A percentile compares a stretch with the other conserved stretches of the same genome.
Evolutionary conservation across 2,888 invertebrate species (phyloP).

Genomic region (Bembecia ichneumoniformis): DNA sequence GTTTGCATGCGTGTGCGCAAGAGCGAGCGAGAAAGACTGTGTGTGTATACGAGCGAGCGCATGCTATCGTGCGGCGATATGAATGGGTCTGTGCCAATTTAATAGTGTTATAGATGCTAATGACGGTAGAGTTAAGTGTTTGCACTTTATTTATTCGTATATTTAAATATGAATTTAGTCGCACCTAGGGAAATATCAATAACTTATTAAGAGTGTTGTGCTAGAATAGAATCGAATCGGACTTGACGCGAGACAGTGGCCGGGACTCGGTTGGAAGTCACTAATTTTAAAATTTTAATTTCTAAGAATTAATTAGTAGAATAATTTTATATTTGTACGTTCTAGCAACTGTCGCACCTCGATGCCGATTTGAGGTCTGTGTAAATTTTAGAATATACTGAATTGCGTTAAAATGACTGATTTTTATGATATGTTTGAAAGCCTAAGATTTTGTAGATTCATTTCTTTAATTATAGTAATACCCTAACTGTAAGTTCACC

Average conservation of each 20-base stretch:
- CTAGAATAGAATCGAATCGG: constrained; percentile 64
- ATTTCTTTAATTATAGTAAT: constrained; percentile 54
- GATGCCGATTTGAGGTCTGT: constrained; percentile 64
- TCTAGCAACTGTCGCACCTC: constrained; percentile 58
- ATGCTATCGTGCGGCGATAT: constrained; percentile 13
- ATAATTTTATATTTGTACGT: constrained; percentile 47
- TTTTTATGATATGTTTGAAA: constrained; percentile 69
- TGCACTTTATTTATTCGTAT: constrained; percentile 74
- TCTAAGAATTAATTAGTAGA: constrained; percentile 66
- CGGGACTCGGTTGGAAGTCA: constrained; percentile 61
- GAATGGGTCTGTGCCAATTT: constrained; percentile 71
- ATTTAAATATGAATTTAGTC: constrained; percentile 70
- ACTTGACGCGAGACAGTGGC: constrained; percentile 60
- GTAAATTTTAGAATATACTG: constrained; percentile 70
- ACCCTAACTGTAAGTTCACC: constrained; percentile 62
- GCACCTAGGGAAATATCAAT: constrained; percentile 73
- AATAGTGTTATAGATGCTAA: constrained; percentile 62
- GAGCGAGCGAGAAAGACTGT: constrained; percentile 15
- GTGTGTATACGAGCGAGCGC: constrained; percentile 3
- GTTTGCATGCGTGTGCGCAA: constrained; percentile 16
- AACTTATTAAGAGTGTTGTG: constrained; percentile 73
- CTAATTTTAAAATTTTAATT: constrained; percentile 64
- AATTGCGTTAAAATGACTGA: constrained; percentile 72
- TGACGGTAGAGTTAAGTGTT: constrained; percentile 72
- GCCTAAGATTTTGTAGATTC: constrained; percentile 70